Base-by-base conservation (phyloP, 23 tunicate genomes). In the Trididemnum clinides region DNA sequence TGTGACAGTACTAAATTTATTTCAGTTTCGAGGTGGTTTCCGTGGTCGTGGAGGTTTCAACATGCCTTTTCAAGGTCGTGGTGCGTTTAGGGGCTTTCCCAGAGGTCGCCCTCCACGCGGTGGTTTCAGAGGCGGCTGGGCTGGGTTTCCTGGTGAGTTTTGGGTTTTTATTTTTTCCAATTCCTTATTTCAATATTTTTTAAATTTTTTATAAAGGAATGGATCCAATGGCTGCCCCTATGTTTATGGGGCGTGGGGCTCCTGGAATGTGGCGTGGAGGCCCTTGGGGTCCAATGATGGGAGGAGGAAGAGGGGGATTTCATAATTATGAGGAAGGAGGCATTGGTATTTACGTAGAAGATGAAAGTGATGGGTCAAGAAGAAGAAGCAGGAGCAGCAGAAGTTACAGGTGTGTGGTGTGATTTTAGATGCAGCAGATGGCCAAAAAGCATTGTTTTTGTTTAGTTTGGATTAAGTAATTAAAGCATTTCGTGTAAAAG, bases 1-100 rank as follows among this genome's bases (percentile, higher is more conserved):
- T 49, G 54, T 15, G 15, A 49, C 15, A 15, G 15, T 49, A 49
- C 54, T 10, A 10, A 49, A 10, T 31, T 30, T 71, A 37, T 36
- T 86, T 86, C 36, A 62, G 44, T 54, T 38, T 73, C 80, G 80
- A 10, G 80, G 80, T 23, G 86, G 87, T 28, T 92, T 92, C 58
- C 84, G 92, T 1, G 90, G 88, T 28, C 50, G 90, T 20, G 86
- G 90, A 0, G 88, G 79, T 34, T 84, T 84, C 30, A 87, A 88
- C 59, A 64, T 81, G 26, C 89, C 78, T 62, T 88, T 88, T 28
- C 77, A 92, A 0, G 97, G 97, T 10, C 84, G 97, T 1, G 82
- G 82, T 12, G 80, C 64, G 38, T 88, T 84, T 78, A 66, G 97
- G 33, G 97, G 97, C 0, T 92, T 78, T 83, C 97, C 91, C 26